Conservation (phyloP, 2,797 vertebrate species). For the Vultur gryphus region DNA sequence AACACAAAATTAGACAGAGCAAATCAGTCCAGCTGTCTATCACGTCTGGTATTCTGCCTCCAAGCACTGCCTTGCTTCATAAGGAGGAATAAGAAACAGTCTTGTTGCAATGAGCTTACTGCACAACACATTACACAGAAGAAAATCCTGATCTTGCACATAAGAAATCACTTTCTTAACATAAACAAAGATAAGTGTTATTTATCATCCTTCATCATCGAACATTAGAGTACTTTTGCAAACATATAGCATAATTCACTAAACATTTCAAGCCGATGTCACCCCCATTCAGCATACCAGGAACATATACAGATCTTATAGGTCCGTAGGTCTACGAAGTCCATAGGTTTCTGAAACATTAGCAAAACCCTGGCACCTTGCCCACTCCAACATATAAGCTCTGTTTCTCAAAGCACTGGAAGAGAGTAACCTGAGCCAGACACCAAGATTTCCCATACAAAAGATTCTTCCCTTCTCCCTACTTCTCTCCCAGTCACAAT, state of each 20-base stretch:
- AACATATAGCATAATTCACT: not conserved
- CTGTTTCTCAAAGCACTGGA: not conserved
- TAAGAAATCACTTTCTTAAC: not conserved
- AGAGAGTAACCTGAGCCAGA: not conserved
- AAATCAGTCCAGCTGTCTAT: slow-evolving; percentile 22
- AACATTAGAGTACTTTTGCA: not conserved
- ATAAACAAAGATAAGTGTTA: not conserved
- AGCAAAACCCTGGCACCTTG: not conserved
- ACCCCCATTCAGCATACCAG: not conserved
- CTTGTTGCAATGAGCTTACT: slow-evolving; percentile 7
- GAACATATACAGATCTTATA: not conserved
- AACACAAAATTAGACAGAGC: slow-evolving; percentile 10
- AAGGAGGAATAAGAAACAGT: not conserved
- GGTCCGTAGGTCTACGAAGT: not conserved
- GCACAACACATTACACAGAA: not conserved
- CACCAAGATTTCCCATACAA: not conserved
- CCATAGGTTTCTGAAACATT: not conserved
- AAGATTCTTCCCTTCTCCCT: not conserved
- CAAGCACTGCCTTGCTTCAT: slow-evolving; percentile 2
- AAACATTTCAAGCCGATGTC: not conserved
- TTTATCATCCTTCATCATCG: not conserved
- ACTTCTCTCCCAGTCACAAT: not conserved
- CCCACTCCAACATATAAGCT: not conserved
- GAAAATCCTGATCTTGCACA: not conserved
- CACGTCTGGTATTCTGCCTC: slow-evolving; percentile 41